Evolutionary conservation across 2,888 invertebrate genomes (phyloP), one percentile per base, ranked within the genome.

Genomic region (Trichacis sp.): DNA sequence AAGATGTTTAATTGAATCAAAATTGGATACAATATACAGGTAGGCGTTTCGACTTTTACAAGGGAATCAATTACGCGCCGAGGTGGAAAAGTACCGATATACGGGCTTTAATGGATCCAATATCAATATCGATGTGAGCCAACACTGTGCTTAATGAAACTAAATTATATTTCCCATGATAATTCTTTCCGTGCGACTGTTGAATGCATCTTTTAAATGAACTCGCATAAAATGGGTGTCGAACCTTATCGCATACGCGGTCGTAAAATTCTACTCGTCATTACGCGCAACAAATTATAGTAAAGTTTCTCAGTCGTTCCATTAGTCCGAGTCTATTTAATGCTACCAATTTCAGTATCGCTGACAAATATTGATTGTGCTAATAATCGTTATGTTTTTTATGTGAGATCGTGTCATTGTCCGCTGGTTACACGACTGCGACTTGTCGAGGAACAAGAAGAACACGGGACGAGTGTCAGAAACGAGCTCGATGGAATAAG

Each of bases 401-500:
- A 11, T 2, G 2, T 33, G 2, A n/a, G 2, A n/a, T 33, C 33
- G 33, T n/a, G 33, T 9, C 33, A 33, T 33, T 33, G 33, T 33
- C 8, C 33, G 33, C 24, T 8, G 24, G 8, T 24, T 24, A 33
- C 33, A 33, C 33, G 15, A 12, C 6, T 14, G 9, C 11, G 11
- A n/a, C 19, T 43, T 43, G 43, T 5, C 18, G 8, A 6, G 4
- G n/a, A 8, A 19, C 9, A 43, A 19, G 43, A 57, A 30, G 53
- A 60, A 49, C 64, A 52, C 45, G 14, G 19, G 43, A 33, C 33
- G 33, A 43, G 15, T 15, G 12, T 36, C 40, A 12, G 40, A 11
- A 40, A 2, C 43, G 45, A 53, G 60, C 40, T 15, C 15, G 40
- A 40, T 14, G 40, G 14, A 29, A 18, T 14, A 48, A 24, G 50